These are phyloP conservation scores for Sitophilus oryzae DNA, from an alignment of 1,140 invertebrate species.

Conservation along the genomic window DNA sequence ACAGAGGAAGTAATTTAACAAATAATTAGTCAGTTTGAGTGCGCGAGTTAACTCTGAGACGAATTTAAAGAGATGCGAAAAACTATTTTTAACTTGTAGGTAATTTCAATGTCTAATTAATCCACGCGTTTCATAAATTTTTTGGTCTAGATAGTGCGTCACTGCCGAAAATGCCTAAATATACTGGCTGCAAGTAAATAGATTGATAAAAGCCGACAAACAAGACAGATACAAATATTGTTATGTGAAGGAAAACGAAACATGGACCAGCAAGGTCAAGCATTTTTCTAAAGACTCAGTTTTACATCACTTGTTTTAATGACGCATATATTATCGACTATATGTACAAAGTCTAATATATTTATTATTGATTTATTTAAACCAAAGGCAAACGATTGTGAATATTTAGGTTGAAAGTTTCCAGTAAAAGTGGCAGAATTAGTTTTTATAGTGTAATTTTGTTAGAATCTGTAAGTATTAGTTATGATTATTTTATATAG, in stretches of 20 bases:
- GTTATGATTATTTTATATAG: no score
- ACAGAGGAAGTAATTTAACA: no score
- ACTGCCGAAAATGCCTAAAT: not conserved
- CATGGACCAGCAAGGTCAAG: constrained; percentile 14
- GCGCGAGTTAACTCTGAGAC: no score
- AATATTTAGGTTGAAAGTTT: no score
- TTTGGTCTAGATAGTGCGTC: not conserved
- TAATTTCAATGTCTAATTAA: no score
- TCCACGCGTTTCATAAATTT: no score
- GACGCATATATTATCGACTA: constrained; percentile 12
- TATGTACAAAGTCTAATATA: constrained; percentile 7
- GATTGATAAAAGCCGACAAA: constrained; percentile 5
- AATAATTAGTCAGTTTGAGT: no score
- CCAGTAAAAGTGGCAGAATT: no score
- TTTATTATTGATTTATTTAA: constrained; percentile 1
- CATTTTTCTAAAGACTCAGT: constrained; percentile 2
- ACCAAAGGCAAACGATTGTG: not conserved
- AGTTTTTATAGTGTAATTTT: no score
- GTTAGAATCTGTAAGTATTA: no score
- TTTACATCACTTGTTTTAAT: constrained; percentile 13
- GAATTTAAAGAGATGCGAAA: no score
- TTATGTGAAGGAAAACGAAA: constrained; percentile 6
- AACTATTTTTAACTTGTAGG: not conserved
- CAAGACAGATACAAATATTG: constrained; percentile 9
- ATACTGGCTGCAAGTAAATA: no score